phyloP scores from a whole-genome alignment of 1,140 invertebrate species.

The Aphelenchoides fujianensis region DNA sequence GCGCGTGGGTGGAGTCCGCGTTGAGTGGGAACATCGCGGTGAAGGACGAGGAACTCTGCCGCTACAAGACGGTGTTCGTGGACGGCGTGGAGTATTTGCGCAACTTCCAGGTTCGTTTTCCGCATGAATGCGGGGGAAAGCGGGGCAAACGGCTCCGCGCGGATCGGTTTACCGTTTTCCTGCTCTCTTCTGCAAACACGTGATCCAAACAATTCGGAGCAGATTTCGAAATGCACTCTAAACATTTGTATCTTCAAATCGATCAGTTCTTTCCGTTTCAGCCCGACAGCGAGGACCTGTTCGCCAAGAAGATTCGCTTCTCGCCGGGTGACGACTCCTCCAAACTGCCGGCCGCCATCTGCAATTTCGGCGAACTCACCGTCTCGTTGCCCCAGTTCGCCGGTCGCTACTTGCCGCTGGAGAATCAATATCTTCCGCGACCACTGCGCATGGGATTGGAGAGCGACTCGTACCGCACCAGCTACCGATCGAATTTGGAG shows the following conservation, averaged over 20 bases:
- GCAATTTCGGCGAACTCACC: conserved; percentile 59
- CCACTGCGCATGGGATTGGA: conserved; percentile 56
- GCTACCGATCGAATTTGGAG: conserved; percentile 18
- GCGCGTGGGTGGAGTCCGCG: conserved; percentile 49
- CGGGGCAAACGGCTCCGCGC: too few species aligned
- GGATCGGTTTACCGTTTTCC: too few species aligned
- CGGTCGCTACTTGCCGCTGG: conserved; percentile 53
- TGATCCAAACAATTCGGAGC: too few species aligned
- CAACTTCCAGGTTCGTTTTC: conserved; percentile 54
- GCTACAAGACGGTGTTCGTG: conserved; percentile 54
- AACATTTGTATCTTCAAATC: too few species aligned
- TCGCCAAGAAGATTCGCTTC: conserved; percentile 58
- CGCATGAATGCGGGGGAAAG: too few species aligned
- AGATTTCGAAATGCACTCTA: too few species aligned
- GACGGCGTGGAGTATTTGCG: conserved; percentile 60
- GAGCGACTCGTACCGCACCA: conserved; percentile 47
- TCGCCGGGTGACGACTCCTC: conserved; percentile 60
- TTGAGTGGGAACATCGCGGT: conserved; percentile 39
- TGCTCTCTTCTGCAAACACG: too few species aligned
- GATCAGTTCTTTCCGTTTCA: too few species aligned
- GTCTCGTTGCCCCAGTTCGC: conserved; percentile 59
- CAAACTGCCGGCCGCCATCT: conserved; percentile 56
- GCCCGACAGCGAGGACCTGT: conserved; percentile 59
- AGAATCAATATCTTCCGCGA: conserved; percentile 54
- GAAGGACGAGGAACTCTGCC: conserved; percentile 54